These are phyloP conservation scores for Parascotia fuliginaria DNA, from an alignment of 2,888 invertebrate species.

Conservation along the genomic window DNA sequence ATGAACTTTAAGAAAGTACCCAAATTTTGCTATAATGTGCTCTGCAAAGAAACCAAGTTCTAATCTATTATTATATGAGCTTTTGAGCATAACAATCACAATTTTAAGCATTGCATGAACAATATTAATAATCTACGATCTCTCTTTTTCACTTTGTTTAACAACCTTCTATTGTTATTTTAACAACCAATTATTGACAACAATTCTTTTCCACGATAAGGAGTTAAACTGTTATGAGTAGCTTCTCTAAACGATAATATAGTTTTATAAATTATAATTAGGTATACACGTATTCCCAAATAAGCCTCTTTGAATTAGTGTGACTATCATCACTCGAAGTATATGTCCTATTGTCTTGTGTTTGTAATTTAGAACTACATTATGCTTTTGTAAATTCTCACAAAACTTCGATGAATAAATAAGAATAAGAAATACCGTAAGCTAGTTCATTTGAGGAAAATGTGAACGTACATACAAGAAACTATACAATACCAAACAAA, in stretches of 20 bases:
- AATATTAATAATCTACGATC: conserved; percentile 39
- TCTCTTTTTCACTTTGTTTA: conserved; percentile 55
- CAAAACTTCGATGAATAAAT: too few relatives aligned
- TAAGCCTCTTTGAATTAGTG: conserved; percentile 10
- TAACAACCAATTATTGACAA: conserved; percentile 45
- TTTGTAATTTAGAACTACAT: not conserved
- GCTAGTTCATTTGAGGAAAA: too few relatives aligned
- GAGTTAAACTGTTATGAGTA: conserved; percentile 37
- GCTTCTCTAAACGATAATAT: conserved; percentile 26
- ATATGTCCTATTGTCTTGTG: conserved; percentile 24
- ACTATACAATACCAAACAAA: too few relatives aligned
- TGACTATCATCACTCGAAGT: conserved; percentile 16
- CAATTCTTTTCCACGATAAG: conserved; percentile 46
- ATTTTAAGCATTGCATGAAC: conserved; percentile 18
- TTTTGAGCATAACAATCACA: not conserved
- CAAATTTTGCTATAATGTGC: too few relatives aligned
- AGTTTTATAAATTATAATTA: conserved; percentile 31
- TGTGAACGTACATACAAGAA: too few relatives aligned
- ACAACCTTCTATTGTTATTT: conserved; percentile 61
- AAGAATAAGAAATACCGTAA: too few relatives aligned
- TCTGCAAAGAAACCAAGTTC: too few relatives aligned
- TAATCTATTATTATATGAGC: too few relatives aligned
- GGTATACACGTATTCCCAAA: conserved; percentile 9
- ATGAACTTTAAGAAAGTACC: too few relatives aligned
- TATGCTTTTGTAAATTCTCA: too few relatives aligned